Conservation (phyloP, 2,888 invertebrate species). For the Cenopis cana region DNA sequence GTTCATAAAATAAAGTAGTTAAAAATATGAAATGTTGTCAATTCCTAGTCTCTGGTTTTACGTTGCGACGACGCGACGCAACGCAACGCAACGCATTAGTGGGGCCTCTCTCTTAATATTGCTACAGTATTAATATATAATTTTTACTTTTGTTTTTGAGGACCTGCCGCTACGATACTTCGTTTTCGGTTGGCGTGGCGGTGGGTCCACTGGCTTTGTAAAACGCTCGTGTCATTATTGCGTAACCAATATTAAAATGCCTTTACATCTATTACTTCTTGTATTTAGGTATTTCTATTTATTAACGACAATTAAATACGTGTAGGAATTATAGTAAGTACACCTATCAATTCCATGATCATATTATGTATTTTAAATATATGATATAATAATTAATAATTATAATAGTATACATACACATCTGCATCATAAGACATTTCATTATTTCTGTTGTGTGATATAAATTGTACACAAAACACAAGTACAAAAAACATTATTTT, state of each 20-base stretch:
- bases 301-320: neutral
- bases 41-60: too few relatives aligned
- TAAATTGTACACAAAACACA: constrained; percentile 22
- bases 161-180: too few relatives aligned
- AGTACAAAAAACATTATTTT: constrained; percentile 7
- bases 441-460: constrained; percentile 40
- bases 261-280: neutral
- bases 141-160: too few relatives aligned
- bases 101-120: too few relatives aligned
- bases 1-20: too few relatives aligned
- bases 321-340: constrained; percentile 28
- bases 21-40: too few relatives aligned
- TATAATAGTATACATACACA: constrained; percentile 45
- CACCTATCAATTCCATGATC: constrained; percentile 41
- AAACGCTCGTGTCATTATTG: too few relatives aligned
- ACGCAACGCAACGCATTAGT: too few relatives aligned
- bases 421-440: constrained; percentile 52
- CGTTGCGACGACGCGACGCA: too few relatives aligned
- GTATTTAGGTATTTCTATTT: constrained; percentile 9
- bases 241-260: neutral
- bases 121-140: too few relatives aligned
- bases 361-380: constrained; percentile 26
- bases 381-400: constrained; percentile 33
- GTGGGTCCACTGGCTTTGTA: too few relatives aligned
- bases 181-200: too few relatives aligned